Percentiles rank a stretch among this genome's conserved stretches.
Evolutionary conservation across 2,797 vertebrate species (phyloP).

Genomic region (Chrysocyon brachyurus): DNA sequence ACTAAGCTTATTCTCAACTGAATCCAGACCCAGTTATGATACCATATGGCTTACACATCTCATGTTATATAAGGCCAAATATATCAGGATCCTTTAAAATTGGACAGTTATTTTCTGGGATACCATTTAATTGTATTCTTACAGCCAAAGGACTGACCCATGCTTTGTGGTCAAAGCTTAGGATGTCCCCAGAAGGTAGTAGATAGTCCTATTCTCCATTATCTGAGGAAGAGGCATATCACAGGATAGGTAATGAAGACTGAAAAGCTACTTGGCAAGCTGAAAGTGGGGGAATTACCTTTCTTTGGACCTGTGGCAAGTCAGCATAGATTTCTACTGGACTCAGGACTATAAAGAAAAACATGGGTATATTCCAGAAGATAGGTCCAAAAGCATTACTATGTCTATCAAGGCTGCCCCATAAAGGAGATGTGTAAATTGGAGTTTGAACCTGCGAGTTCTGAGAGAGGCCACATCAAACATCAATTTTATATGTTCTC

Average conservation of each 20-base stretch:
- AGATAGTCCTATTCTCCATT: neutral
- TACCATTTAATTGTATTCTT: neutral
- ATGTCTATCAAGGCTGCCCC: neutral
- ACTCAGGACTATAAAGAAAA: neutral
- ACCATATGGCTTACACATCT: neutral
- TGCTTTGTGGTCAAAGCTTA: neutral
- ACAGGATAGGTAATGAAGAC: neutral
- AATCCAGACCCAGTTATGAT: neutral
- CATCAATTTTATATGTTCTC: neutral
- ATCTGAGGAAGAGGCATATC: neutral
- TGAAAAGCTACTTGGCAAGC: neutral
- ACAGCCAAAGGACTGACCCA: neutral
- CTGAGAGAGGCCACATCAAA: neutral
- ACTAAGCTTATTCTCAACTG: slow-evolving; percentile 6
- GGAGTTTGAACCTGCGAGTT: neutral
- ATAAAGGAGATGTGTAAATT: neutral
- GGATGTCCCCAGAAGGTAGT: neutral
- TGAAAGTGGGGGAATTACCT: neutral
- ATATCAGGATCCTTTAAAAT: neutral
- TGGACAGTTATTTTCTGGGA: neutral
- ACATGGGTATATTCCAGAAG: neutral
- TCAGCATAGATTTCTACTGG: neutral
- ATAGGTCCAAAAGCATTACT: neutral
- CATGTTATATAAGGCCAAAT: slow-evolving; percentile 5
- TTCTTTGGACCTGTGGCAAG: neutral